phyloP scores from a whole-genome alignment of 2,797 vertebrate genomes.

The Onychomys arenicola region DNA sequence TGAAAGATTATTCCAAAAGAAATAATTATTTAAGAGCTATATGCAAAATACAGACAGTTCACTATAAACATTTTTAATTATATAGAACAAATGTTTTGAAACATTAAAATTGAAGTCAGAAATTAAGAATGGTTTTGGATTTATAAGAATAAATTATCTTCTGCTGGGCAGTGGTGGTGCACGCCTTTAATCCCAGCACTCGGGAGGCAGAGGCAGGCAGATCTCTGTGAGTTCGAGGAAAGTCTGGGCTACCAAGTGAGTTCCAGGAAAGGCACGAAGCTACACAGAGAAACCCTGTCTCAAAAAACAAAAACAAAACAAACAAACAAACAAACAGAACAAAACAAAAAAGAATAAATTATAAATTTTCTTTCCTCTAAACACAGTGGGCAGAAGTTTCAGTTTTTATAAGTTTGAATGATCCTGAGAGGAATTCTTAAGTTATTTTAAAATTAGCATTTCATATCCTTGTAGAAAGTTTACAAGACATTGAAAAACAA shows the following conservation, averaged over 20 bases:
- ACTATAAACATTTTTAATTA: not conserved
- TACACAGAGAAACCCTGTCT: too few species aligned
- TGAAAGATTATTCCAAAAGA: slow-evolving; percentile 65
- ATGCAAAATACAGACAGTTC: not conserved
- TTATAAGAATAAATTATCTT: not conserved
- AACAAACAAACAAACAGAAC: too few species aligned
- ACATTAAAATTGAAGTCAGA: slow-evolving; percentile 38
- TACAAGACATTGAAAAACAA: not conserved
- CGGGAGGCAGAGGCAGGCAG: too few species aligned
- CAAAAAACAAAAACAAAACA: too few species aligned
- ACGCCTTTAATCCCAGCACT: too few species aligned
- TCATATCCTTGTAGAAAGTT: not conserved
- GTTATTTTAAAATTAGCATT: slow-evolving; percentile 9
- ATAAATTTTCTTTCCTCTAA: slow-evolving; percentile 10
- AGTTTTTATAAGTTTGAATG: not conserved
- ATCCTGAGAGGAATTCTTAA: not conserved
- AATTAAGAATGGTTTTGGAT: slow-evolving; percentile 1
- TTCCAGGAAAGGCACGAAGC: too few species aligned
- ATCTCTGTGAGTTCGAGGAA: too few species aligned
- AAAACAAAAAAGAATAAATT: too few species aligned
- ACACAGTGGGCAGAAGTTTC: not conserved
- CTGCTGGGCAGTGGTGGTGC: too few species aligned
- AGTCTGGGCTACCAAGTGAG: too few species aligned
- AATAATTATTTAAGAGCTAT: not conserved
- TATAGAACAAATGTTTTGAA: not conserved